A percentile compares a stretch with the other conserved stretches of the same genome.
Conservation (phyloP, 2,888 invertebrate species). For the Sturmia bella region DNA sequence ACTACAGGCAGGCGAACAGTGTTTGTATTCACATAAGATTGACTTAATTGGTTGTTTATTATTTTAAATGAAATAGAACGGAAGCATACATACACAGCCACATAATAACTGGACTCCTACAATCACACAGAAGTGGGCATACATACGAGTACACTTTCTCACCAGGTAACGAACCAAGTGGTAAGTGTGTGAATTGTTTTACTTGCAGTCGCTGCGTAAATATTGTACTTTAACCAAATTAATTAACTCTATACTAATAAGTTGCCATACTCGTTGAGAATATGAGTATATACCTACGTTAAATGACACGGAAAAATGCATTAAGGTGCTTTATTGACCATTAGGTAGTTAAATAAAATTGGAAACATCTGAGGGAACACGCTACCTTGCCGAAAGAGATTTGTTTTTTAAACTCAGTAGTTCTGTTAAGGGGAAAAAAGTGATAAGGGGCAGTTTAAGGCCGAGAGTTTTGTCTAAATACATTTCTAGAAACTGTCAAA, state of each 20-base stretch:
- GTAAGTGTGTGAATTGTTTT: not conserved
- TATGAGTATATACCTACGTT: too few species aligned
- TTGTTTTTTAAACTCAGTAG: not conserved
- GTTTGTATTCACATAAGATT: slow-evolving; percentile 39
- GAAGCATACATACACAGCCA: slow-evolving; percentile 4
- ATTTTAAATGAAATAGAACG: slow-evolving; percentile 56
- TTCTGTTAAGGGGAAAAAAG: too few species aligned
- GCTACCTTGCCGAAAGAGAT: not conserved
- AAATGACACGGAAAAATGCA: slow-evolving; percentile 30
- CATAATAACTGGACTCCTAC: slow-evolving; percentile 1
- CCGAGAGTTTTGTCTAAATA: too few species aligned
- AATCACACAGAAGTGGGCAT: slow-evolving; percentile 1
- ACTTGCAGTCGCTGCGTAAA: slow-evolving; percentile 26
- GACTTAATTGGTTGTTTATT: slow-evolving; percentile 57
- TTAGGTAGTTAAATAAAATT: slow-evolving; percentile 10
- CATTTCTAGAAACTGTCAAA: too few species aligned
- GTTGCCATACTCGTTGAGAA: slow-evolving; percentile 1
- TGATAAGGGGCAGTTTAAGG: too few species aligned
- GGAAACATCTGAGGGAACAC: not conserved
- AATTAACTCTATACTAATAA: slow-evolving; percentile 45
- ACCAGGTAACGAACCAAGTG: not conserved
- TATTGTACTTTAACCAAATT: slow-evolving; percentile 38
- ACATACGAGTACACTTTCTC: slow-evolving; percentile 4
- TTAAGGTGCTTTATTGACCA: slow-evolving; percentile 38
- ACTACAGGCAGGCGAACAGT: slow-evolving; percentile 12